Percentiles rank a stretch among this genome's conserved stretches.
Conservation (phyloP, 2,113 vertebrate species). For the Sphyrna mokarran region DNA sequence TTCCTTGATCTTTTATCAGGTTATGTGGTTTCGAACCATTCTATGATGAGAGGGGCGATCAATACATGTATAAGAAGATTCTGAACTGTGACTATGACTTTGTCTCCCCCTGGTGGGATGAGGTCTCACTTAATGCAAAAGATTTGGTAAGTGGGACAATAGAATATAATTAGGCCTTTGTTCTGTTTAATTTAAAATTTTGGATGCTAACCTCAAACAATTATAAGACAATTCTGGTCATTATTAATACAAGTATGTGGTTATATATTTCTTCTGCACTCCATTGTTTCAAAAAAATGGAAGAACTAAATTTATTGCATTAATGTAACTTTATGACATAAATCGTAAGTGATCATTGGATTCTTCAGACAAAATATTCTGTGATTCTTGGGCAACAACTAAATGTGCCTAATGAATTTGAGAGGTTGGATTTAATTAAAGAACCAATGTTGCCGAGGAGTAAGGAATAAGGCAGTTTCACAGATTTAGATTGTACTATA, state of each 20-base stretch:
- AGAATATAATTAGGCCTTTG: background rate
- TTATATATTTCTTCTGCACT: background rate
- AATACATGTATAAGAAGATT: conserved; percentile 83
- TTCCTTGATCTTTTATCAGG: conserved; percentile 50
- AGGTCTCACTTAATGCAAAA: conserved; percentile 81
- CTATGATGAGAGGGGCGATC: conserved; percentile 79
- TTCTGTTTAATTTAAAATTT: background rate
- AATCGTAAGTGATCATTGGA: background rate
- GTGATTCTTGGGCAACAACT: background rate
- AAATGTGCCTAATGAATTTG: background rate
- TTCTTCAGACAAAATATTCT: background rate
- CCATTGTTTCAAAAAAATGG: background rate
- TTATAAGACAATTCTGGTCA: background rate
- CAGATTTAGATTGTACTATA: background rate
- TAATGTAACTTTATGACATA: background rate
- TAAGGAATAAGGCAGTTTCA: background rate
- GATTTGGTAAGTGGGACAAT: conserved; percentile 67
- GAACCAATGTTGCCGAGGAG: background rate
- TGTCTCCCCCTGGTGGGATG: conserved; percentile 88
- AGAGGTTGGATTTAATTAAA: background rate
- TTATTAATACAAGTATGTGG: background rate
- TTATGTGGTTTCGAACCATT: conserved; percentile 84
- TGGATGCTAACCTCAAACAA: background rate
- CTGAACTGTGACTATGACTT: conserved; percentile 85
- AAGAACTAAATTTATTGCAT: background rate